A percentile compares a stretch with the other conserved stretches of the same genome.
These are phyloP conservation scores for Podilymbus podiceps DNA, from an alignment of 2,113 vertebrate species.

Conservation along the genomic window DNA sequence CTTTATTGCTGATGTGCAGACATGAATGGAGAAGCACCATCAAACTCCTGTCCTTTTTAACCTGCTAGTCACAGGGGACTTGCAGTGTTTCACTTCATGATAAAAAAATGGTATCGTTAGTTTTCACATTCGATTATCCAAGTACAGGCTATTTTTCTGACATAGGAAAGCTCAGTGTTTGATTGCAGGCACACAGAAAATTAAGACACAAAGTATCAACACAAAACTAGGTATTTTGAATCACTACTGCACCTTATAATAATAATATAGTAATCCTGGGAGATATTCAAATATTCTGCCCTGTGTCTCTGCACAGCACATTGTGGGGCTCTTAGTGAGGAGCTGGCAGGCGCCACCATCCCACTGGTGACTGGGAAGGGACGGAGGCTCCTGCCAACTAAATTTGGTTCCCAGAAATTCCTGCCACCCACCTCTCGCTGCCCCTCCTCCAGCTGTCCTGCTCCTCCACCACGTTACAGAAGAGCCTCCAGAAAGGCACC, in stretches of 20 bases:
- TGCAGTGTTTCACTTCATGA: neutral
- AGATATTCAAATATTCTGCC: neutral
- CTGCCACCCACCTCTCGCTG: neutral
- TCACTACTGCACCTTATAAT: neutral
- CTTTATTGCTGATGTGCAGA: neutral
- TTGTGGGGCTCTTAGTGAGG: neutral
- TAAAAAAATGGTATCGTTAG: neutral
- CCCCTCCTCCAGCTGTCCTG: neutral
- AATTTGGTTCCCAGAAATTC: neutral
- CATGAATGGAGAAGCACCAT: neutral
- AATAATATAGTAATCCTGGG: neutral
- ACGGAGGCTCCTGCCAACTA: neutral
- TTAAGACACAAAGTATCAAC: neutral
- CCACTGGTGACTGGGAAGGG: accelerated
- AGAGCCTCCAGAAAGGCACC: neutral
- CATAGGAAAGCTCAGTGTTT: neutral
- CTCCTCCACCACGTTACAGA: neutral
- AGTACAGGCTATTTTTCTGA: neutral
- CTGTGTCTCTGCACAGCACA: neutral
- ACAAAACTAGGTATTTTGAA: neutral
- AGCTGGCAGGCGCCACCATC: neutral
- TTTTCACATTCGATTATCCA: neutral
- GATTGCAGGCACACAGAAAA: neutral
- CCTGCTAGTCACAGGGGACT: neutral
- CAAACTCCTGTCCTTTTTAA: neutral